phyloP scores from a whole-genome alignment of 1,140 invertebrate genomes.

The Cotesia vestalis region DNA sequence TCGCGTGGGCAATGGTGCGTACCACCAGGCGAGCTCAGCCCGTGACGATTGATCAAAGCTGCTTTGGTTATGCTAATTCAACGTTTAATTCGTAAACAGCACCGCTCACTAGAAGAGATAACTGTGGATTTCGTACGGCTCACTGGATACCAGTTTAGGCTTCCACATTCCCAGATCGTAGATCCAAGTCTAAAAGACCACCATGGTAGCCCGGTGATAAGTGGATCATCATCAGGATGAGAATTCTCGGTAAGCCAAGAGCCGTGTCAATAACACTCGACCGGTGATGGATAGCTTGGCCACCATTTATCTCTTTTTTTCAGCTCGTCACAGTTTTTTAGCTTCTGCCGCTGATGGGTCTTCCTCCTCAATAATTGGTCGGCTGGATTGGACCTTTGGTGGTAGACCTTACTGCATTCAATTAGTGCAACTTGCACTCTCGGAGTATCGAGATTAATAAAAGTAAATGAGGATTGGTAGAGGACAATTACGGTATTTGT shows the following conservation, averaged over 20 bases:
- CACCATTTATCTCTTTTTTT: constrained; percentile 64
- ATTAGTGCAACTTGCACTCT: constrained; percentile 7
- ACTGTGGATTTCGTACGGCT: constrained; percentile 3
- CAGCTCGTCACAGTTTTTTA: constrained; percentile 1
- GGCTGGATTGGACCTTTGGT: too few species aligned
- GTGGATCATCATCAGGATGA: constrained; percentile 28
- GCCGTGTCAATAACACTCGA: constrained; percentile 59
- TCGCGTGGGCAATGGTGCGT: constrained; percentile 54
- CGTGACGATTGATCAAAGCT: constrained; percentile 60
- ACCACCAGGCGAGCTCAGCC: constrained; percentile 49
- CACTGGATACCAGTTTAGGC: not conserved
- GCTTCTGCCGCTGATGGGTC: not conserved
- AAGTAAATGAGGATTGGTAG: constrained; percentile 28
- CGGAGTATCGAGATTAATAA: constrained; percentile 25
- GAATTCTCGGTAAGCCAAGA: constrained; percentile 34
- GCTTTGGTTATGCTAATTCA: constrained; percentile 57
- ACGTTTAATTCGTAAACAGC: constrained; percentile 41
- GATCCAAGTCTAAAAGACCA: too few species aligned
- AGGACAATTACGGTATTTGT: constrained; percentile 48
- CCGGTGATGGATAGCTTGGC: constrained; percentile 61
- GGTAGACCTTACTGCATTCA: constrained; percentile 14
- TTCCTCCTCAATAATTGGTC: not conserved
- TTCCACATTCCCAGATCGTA: too few species aligned
- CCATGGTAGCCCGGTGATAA: constrained; percentile 7
- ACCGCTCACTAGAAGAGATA: constrained; percentile 21